These are phyloP conservation scores for Trematomus loennbergii DNA, from an alignment of 2,113 vertebrate genomes.

Conservation along the genomic window DNA sequence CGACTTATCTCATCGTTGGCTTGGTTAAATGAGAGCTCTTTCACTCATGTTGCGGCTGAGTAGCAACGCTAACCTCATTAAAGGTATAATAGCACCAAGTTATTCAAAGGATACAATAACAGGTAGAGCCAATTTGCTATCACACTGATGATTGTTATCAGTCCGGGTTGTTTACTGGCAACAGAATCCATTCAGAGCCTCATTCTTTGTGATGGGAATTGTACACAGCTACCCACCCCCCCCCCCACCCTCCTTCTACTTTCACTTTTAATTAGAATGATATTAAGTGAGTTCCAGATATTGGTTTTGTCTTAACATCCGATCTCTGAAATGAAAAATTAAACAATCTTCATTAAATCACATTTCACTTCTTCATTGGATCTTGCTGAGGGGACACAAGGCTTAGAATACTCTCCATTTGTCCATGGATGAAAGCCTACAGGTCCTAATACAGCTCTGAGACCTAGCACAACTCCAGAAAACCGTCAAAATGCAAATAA, in stretches of 20 bases:
- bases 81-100: slow-evolving; percentile 62
- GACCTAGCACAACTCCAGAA: slow-evolving; percentile 28
- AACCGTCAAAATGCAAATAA: slow-evolving; percentile 62
- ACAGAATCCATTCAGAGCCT: slow-evolving; percentile 59
- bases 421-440: slow-evolving; percentile 54
- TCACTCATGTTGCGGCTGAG: slow-evolving; percentile 64
- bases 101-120: slow-evolving; percentile 52
- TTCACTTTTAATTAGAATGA: slow-evolving; percentile 83
- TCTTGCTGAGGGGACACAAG: slow-evolving; percentile 69
- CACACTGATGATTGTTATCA: slow-evolving; percentile 67
- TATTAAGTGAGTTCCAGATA: slow-evolving; percentile 71
- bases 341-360: too few species aligned
- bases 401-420: slow-evolving; percentile 65
- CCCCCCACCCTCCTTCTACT: slow-evolving; percentile 51
- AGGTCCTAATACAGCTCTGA: slow-evolving; percentile 38
- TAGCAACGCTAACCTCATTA: slow-evolving; percentile 69
- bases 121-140: slow-evolving; percentile 69
- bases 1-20: slow-evolving; percentile 36
- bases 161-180: slow-evolving; percentile 66
- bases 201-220: slow-evolving; percentile 47
- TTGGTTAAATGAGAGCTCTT: slow-evolving; percentile 53
- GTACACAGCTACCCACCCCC: not conserved
- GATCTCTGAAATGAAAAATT: slow-evolving; percentile 78
- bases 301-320: slow-evolving; percentile 51
- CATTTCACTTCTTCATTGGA: slow-evolving; percentile 75